Percentiles rank a stretch among this genome's conserved stretches.
Evolutionary conservation across 2,113 vertebrate species (phyloP).

Genomic region (Corydoras sp.): DNA sequence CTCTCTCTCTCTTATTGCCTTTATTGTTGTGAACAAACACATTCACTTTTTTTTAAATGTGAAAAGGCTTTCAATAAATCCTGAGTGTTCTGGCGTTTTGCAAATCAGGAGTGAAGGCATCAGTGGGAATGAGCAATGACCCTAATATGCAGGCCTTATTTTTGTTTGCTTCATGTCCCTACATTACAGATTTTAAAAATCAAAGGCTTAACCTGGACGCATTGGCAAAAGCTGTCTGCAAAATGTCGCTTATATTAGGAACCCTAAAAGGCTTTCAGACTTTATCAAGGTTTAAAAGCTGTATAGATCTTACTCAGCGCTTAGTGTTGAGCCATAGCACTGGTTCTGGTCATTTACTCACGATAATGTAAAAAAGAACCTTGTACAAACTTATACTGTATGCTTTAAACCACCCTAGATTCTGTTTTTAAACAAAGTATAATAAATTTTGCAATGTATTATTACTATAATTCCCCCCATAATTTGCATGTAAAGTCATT

Average conservation of each 20-base stretch:
- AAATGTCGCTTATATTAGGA: constrained; percentile 52
- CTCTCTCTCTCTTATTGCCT: neutral
- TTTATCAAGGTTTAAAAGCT: constrained; percentile 74
- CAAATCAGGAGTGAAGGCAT: constrained; percentile 42
- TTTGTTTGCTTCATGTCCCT: constrained; percentile 43
- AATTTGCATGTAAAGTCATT: too few species aligned
- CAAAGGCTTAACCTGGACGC: constrained; percentile 48
- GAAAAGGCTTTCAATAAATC: constrained; percentile 55
- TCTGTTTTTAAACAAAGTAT: too few species aligned
- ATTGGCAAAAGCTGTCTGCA: constrained; percentile 23
- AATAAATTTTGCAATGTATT: too few species aligned
- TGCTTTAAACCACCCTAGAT: too few species aligned
- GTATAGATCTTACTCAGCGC: constrained; percentile 47
- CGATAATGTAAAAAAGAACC: constrained; percentile 36
- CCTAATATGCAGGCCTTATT: constrained; percentile 56
- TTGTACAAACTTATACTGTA: neutral
- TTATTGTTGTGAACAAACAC: constrained; percentile 14
- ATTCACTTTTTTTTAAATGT: constrained; percentile 36
- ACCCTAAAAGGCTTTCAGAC: constrained; percentile 70
- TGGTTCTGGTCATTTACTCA: constrained; percentile 31
- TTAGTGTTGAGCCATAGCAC: constrained; percentile 10
- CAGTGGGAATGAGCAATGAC: constrained; percentile 48
- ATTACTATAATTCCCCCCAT: too few species aligned
- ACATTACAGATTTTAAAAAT: constrained; percentile 51
- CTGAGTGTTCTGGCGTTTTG: constrained; percentile 57